These are phyloP conservation scores for Aphis gossypii DNA, from an alignment of 1,140 invertebrate species.

Conservation along the genomic window DNA sequence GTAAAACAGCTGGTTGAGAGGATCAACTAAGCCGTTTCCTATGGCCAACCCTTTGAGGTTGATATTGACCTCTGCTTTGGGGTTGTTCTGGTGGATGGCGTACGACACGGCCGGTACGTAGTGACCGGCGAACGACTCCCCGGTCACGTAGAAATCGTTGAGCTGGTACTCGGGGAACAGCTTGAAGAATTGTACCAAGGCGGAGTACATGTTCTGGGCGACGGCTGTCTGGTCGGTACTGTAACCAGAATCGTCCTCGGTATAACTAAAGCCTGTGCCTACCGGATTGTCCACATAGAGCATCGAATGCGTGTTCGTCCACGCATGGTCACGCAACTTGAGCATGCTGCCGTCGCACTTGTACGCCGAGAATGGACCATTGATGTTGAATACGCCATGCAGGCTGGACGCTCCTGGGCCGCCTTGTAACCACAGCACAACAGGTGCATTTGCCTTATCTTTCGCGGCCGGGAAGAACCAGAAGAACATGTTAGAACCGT, in stretches of 20 bases:
- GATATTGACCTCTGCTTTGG: conserved; percentile 71
- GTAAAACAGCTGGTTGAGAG: conserved; percentile 78
- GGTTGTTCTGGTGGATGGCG: conserved; percentile 67
- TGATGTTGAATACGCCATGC: conserved; percentile 78
- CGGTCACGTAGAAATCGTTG: conserved; percentile 63
- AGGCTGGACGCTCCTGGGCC: conserved; percentile 76
- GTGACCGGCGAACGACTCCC: conserved; percentile 70
- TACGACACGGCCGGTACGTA: conserved; percentile 68
- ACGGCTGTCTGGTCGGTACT: conserved; percentile 74
- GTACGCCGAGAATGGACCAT: conserved; percentile 69
- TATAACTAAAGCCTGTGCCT: conserved; percentile 75
- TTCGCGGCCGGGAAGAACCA: conserved; percentile 76
- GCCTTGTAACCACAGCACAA: conserved; percentile 81
- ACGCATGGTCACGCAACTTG: conserved; percentile 67
- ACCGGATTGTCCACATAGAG: conserved; percentile 90
- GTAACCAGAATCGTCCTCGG: conserved; percentile 69
- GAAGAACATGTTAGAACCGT: conserved; percentile 73
- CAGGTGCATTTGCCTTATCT: conserved; percentile 67
- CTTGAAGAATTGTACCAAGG: conserved; percentile 76
- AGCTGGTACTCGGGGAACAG: conserved; percentile 66
- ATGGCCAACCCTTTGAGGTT: conserved; percentile 81
- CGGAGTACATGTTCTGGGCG: conserved; percentile 72
- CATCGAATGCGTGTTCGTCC: conserved; percentile 77
- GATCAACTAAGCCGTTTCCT: conserved; percentile 86
- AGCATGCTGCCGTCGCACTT: background rate